These are phyloP conservation scores for Acronicta leporina DNA, from an alignment of 2,888 invertebrate species.

Conservation along the genomic window DNA sequence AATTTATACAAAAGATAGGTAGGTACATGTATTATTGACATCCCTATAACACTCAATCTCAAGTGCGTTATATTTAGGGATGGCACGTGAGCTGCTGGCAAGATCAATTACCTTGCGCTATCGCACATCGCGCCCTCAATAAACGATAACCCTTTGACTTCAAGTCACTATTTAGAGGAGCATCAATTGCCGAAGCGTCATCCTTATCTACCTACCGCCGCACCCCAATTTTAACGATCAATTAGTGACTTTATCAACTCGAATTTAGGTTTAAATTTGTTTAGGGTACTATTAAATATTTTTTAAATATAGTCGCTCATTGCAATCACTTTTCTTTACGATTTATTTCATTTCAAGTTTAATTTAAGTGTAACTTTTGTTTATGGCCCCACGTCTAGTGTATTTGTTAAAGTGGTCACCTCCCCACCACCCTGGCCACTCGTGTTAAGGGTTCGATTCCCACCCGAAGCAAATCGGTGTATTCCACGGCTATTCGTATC, in stretches of 20 bases:
- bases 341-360: slow-evolving; percentile 15
- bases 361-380: too few relatives aligned
- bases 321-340: slow-evolving; percentile 10
- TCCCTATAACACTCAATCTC: neutral
- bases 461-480: too few relatives aligned
- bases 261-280: slow-evolving; percentile 5
- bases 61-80: slow-evolving; percentile 13
- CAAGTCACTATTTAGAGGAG: slow-evolving; percentile 40
- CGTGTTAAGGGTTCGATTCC: too few relatives aligned
- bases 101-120: slow-evolving; percentile 44
- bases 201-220: slow-evolving; percentile 16
- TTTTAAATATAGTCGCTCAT: slow-evolving; percentile 4
- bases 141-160: slow-evolving; percentile 37
- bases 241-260: slow-evolving; percentile 6
- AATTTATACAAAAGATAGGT: too few relatives aligned
- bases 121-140: slow-evolving; percentile 40
- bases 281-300: slow-evolving; percentile 1
- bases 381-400: too few relatives aligned
- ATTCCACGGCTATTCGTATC: too few relatives aligned
- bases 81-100: slow-evolving; percentile 23
- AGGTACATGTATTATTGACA: neutral
- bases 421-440: too few relatives aligned
- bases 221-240: slow-evolving; percentile 2
- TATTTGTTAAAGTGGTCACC: too few relatives aligned
- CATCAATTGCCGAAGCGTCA: slow-evolving; percentile 33